Conservation (phyloP, 2,113 vertebrate genomes). For the Semnornis frantzii region DNA sequence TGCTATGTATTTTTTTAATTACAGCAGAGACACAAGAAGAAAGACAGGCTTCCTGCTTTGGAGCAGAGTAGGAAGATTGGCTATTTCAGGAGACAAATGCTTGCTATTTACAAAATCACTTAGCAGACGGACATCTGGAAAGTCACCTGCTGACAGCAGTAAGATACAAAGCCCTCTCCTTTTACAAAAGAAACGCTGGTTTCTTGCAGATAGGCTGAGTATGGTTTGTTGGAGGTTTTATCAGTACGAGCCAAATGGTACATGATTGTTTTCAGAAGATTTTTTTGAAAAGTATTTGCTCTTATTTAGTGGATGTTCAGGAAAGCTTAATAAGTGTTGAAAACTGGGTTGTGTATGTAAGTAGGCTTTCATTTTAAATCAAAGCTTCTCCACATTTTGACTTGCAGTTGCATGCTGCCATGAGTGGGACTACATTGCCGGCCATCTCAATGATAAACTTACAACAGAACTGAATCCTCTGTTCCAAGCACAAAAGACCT, state of each 20-base stretch:
- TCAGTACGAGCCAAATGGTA: not conserved
- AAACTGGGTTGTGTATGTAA: not conserved
- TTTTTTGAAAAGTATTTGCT: not conserved
- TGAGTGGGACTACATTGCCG: not conserved
- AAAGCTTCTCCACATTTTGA: not conserved
- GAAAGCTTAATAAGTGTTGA: not conserved
- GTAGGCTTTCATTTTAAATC: not conserved
- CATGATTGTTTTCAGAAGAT: not conserved
- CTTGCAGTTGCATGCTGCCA: not conserved
- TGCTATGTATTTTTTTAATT: not conserved
- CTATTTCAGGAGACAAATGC: constrained; percentile 9
- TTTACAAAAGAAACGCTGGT: not conserved
- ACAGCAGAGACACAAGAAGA: not conserved
- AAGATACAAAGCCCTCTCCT: not conserved
- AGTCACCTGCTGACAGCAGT: not conserved
- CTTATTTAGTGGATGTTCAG: not conserved
- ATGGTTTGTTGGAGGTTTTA: not conserved
- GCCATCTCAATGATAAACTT: not conserved
- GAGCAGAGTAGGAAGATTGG: not conserved
- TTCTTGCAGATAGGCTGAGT: not conserved
- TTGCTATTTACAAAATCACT: not conserved
- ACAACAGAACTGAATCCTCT: not conserved
- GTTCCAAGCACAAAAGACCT: not conserved
- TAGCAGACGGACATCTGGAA: not conserved
- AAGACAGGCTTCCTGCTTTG: constrained; percentile 33